Evolutionary conservation across 2,888 invertebrate species (phyloP), one percentile per base, ranked within the genome.

Genomic region (Miltochrista miniata): DNA sequence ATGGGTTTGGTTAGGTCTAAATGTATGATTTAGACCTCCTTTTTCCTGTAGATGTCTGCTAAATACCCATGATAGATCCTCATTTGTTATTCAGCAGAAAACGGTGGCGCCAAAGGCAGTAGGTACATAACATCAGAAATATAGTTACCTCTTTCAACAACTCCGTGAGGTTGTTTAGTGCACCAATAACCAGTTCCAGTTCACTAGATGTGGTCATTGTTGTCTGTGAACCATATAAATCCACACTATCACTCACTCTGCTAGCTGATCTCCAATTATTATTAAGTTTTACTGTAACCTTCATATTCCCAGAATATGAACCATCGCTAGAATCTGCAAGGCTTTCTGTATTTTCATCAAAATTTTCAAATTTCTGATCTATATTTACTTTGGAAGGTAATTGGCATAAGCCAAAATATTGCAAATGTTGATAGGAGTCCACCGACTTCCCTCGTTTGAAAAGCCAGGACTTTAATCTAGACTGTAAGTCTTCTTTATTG

Each of bases 321-420:
- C 81, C 84, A 64, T 89, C 82, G 57, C 89, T 90, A 33, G 81
- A 82, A 24, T 89, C 89, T 0, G 90, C 88, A 45, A 89, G 74
- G 61, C 93, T 93, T 54, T 93, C 93, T 61, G 93, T 93, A 64
- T 93, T 83, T 45, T 92, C 92, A 43, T 92, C 91, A 18, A 92
- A 90, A 24, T 87, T 83, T 47, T 75, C 75, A 1, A 63, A 45
- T 7, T 74, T 68, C 15, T 61, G 44, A 36, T 64, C 50, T 0
- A 68, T 64, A 2, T 49, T 50, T 11, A 59, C 13, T 0, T 11
- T 57, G 0, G 63, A 59, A 0, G 74, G 48, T n/a, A 86, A 44
- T 44, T 87, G 84, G 38, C 86, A 74, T 10, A 92, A 61, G 1
- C 90, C 92, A 33, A 93, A 93, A 63, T 92, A 93, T 68, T 92